Conservation (phyloP, 2,888 invertebrate species). For the Andrena bucephala region DNA sequence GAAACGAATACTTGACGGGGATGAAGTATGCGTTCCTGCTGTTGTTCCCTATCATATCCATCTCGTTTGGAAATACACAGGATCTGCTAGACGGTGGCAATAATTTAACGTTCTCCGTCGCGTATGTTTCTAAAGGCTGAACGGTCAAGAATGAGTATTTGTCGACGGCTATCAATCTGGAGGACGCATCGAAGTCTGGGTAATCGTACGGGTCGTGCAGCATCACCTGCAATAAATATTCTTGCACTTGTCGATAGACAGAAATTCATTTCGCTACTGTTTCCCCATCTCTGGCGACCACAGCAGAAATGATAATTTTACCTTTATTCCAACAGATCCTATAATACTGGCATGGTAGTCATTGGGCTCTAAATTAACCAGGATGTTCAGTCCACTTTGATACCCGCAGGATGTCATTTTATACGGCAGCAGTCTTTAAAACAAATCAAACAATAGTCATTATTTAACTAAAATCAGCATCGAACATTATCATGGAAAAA, state of each 20-base stretch:
- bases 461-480: too few relatives aligned
- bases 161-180: constrained; percentile 87
- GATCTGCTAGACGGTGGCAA: constrained; percentile 86
- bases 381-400: constrained; percentile 88
- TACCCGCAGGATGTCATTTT: constrained; percentile 90
- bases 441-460: not conserved
- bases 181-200: constrained; percentile 88
- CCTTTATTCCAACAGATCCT: constrained; percentile 88
- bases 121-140: constrained; percentile 88
- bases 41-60: constrained; percentile 19
- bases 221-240: constrained; percentile 85
- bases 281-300: not conserved
- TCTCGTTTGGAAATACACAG: constrained; percentile 88
- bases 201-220: constrained; percentile 89
- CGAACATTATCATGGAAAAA: too few relatives aligned
- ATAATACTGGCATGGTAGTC: constrained; percentile 89
- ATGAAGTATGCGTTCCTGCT: constrained; percentile 78
- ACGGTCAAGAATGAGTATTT: constrained; percentile 88
- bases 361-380: constrained; percentile 86
- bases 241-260: not conserved
- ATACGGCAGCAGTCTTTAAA: constrained; percentile 84
- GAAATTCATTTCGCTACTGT: not conserved
- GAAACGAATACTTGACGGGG: constrained; percentile 86
- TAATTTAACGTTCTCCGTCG: constrained; percentile 86
- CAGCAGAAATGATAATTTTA: constrained; percentile 74